Evolutionary conservation across 2,888 invertebrate species (phyloP), one percentile per base, ranked within the genome.

Genomic region (Leucophora obtusa): DNA sequence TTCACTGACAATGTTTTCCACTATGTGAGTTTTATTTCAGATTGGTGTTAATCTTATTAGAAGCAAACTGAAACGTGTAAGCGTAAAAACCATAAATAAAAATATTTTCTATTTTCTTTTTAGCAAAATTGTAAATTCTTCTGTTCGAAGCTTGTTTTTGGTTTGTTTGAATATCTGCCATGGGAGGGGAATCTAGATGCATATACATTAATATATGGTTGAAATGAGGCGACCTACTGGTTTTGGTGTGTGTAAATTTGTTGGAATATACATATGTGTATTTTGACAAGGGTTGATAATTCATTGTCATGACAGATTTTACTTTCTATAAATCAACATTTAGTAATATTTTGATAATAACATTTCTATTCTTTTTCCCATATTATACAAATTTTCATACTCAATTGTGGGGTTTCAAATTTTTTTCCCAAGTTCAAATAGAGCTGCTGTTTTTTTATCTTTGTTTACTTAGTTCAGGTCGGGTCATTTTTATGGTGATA

Each of bases 271-370:
- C 43, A 15, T 60, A 28, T 47, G 38, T 60, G 35, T 51, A 63
- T 50, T 73, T 74, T 81, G 81, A 81, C 76, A 76, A 81, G 82
- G 81, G 82, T 83, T 79, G 70, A 68, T 76, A 81, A 76, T 83
- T 73, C 79, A 75, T 71, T 79, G 79, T 82, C 79, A 68, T 79
- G 79, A 82, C 81, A 79, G 71, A 74, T 79, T 83, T 71, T 70
- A 53, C 62, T 79, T 73, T 77, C 74, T 70, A 74, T 81, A 82
- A 83, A 77, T 83, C 79, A 81, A 75, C 72, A 62, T 73, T 73
- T 71, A 63, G 68, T 68, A 74, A 75, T 63, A 78, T 82, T 78
- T 78, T 60, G 33, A 66, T 72, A 77, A 71, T 71, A 73, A 65
- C 53, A 75, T 63, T 74, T 75, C 71, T 59, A 71, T 74, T 74